These are phyloP conservation scores for Tragelaphus imberbis DNA, from an alignment of 2,113 vertebrate species.

Conservation along the genomic window DNA sequence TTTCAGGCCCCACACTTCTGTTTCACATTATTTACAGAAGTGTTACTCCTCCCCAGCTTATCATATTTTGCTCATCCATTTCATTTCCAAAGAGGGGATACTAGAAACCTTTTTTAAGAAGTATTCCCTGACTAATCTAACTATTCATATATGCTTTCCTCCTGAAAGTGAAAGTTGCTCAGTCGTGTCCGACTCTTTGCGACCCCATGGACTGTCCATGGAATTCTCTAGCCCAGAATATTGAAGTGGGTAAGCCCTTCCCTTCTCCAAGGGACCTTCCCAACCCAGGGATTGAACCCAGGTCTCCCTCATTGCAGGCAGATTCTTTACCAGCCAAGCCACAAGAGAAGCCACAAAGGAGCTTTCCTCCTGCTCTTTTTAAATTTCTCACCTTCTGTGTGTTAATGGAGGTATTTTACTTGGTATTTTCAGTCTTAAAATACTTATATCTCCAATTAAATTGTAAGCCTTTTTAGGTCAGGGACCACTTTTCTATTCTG, in stretches of 20 bases:
- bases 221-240: neutral
- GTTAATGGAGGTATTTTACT: neutral
- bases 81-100: neutral
- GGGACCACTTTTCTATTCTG: conserved; percentile 6
- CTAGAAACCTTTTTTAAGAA: neutral
- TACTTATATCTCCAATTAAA: neutral
- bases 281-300: neutral
- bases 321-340: neutral
- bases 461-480: conserved; percentile 6
- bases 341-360: neutral
- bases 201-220: neutral
- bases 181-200: neutral
- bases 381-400: neutral
- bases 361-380: neutral
- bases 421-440: neutral
- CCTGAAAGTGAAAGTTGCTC: neutral
- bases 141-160: neutral
- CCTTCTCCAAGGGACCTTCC: neutral
- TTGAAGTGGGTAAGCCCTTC: neutral
- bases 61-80: neutral
- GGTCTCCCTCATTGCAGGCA: neutral
- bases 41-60: neutral
- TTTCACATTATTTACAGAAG: neutral
- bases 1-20: neutral
- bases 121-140: neutral